A percentile compares a stretch with the other conserved stretches of the same genome.
phyloP scores from a whole-genome alignment of 2,888 invertebrate genomes.

The Teleiodes luculella region DNA sequence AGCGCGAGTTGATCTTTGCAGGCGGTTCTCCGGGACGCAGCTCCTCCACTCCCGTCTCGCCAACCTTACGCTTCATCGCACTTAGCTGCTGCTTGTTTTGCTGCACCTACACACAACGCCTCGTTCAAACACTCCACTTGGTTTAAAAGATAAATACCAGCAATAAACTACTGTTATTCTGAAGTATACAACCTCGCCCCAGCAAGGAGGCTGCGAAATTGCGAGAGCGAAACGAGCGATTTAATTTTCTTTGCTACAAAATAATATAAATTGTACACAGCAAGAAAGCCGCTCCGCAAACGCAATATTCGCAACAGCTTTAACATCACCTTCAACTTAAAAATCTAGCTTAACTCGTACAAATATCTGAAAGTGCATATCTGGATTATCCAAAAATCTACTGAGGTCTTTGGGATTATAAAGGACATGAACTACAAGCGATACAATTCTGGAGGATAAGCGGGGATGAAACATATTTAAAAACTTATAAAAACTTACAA shows the following conservation, averaged over 20 bases:
- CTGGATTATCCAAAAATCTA: conserved; percentile 71
- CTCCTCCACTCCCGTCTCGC: conserved; percentile 79
- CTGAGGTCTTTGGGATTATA: conserved; percentile 23
- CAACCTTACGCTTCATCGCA: conserved; percentile 88
- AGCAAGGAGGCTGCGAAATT: too few relatives aligned
- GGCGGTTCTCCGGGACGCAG: conserved; percentile 80
- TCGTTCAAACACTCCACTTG: too few relatives aligned
- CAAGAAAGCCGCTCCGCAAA: too few relatives aligned
- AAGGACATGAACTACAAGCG: conserved; percentile 16
- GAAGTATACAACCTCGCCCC: too few relatives aligned
- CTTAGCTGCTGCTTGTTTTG: conserved; percentile 95
- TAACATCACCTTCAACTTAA: not conserved
- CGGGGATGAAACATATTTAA: conserved; percentile 24
- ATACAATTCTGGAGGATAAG: conserved; percentile 37
- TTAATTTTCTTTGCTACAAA: too few relatives aligned
- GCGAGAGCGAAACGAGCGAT: too few relatives aligned
- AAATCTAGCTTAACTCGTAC: not conserved
- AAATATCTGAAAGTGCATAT: conserved; percentile 51
- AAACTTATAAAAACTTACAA: conserved; percentile 14
- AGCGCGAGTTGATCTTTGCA: conserved; percentile 88
- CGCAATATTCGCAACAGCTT: not conserved
- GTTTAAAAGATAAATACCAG: too few relatives aligned
- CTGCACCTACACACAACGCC: conserved; percentile 84
- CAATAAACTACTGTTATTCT: too few relatives aligned
- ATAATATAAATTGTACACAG: too few relatives aligned